Conservation (phyloP, 2,797 vertebrate species). For the Rhadinocentrus ornatus region DNA sequence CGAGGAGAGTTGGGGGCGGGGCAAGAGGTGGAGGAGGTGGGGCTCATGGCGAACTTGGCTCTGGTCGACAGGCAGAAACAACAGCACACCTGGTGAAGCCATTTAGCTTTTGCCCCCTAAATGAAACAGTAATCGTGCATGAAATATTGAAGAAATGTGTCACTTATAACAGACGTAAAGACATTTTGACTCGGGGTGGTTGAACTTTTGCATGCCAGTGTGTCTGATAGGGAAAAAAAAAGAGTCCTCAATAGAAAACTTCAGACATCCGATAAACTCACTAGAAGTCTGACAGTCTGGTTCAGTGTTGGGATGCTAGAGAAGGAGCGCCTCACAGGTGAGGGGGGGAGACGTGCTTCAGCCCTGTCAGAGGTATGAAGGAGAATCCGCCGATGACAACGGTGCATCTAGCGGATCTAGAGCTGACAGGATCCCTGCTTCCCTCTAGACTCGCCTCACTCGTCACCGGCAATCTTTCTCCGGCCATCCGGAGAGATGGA, state of each 20-base stretch:
- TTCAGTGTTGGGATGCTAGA: constrained; percentile 31
- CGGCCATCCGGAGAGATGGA: constrained; percentile 35
- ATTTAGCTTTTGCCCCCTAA: background rate
- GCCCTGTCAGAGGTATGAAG: constrained; percentile 63
- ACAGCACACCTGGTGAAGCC: too few relatives aligned
- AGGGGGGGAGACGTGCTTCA: constrained; percentile 39
- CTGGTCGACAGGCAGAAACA: too few relatives aligned
- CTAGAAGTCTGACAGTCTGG: constrained; percentile 46
- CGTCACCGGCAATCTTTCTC: constrained; percentile 61
- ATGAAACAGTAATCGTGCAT: background rate
- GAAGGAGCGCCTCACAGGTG: constrained; percentile 57
- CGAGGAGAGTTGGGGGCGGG: too few relatives aligned
- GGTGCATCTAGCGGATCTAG: constrained; percentile 56
- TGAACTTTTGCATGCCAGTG: too few relatives aligned
- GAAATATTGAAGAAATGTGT: background rate
- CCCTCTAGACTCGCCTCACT: constrained; percentile 51
- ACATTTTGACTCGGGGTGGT: background rate
- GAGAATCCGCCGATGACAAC: constrained; percentile 62
- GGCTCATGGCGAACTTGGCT: too few relatives aligned
- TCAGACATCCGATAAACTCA: constrained; percentile 54
- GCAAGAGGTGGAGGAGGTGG: too few relatives aligned
- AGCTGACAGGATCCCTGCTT: constrained; percentile 56
- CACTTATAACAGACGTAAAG: background rate
- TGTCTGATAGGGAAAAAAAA: background rate
- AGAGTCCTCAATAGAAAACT: constrained; percentile 1